Evolutionary conservation across 2,113 vertebrate genomes (phyloP), one percentile per base, ranked within the genome.

Genomic region (Melierax canorus): DNA sequence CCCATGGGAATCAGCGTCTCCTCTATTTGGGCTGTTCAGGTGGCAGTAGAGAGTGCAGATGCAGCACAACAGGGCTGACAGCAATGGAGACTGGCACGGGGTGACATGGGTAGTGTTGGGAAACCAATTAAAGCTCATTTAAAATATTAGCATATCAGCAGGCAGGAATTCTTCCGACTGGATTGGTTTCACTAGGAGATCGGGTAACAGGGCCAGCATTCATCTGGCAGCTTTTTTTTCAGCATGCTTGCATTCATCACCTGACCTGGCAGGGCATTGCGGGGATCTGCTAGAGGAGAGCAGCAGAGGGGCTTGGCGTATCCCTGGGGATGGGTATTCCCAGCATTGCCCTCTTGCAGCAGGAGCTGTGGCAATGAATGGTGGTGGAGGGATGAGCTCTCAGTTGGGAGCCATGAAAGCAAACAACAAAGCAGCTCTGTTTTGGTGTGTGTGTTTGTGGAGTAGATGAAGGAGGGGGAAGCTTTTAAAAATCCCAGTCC

Each of bases 81-180:
- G 78, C 72, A 69, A 3, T 13, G 45, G 60, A 69, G 63, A 64
- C 77, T 68, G 88, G 34, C 78, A 34, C 8, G 8, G 36, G 38
- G 24, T 23, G 87, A 88, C 86, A 88, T 0, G 6, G 59, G 43
- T 39, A 75, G 53, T 7, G 12, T 50, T 36, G 77, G 84, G 84
- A 94, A 94, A 88, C 81, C 82, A 77, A 71, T 94, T 97, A 92
- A 71, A 90, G 63, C 32, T 90, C 77, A 30, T 92, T 96, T 92
- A 86, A 80, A 88, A 66, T 92, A 93, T 29, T 95, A 91, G 43
- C 87, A n/a, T 87, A 84, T 89, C 83, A 91, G 78, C 74, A 64
- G 79, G 87, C 55, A 74, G 38, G 79, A 23, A n/a, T 84, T 90
- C 34, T 75, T 96, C 85, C 13, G 20, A 53, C 48, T 58, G 80